A percentile compares a stretch with the other conserved stretches of the same genome.
These are phyloP conservation scores for Apostichopus californicus DNA, from an alignment of 35 echinoderm and acorn worm species.

Conservation along the genomic window DNA sequence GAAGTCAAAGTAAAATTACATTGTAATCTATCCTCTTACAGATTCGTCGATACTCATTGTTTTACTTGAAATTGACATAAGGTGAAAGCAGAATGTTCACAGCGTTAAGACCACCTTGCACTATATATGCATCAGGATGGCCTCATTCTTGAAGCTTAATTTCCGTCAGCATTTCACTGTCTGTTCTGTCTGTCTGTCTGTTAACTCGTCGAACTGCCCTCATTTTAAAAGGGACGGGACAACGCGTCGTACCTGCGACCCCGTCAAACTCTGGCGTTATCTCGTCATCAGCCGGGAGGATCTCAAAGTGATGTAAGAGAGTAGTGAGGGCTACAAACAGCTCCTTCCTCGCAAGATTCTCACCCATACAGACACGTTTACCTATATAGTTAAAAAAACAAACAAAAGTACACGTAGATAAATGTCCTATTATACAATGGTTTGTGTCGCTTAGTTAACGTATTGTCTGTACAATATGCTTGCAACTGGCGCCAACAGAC, in stretches of 20 bases:
- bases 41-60: too few species aligned
- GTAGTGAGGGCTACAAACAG: constrained; percentile 55
- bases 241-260: constrained; percentile 29
- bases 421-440: too few species aligned
- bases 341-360: constrained; percentile 64
- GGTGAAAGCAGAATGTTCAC: too few species aligned
- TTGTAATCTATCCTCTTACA: too few species aligned
- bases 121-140: too few species aligned
- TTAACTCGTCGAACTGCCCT: constrained; percentile 6
- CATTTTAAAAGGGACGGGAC: constrained; percentile 33
- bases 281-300: constrained; percentile 15
- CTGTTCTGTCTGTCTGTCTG: too few species aligned
- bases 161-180: too few species aligned
- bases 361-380: constrained; percentile 59
- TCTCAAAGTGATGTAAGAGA: constrained; percentile 54
- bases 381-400: constrained; percentile 52
- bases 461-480: not conserved
- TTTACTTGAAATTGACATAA: too few species aligned
- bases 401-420: not conserved
- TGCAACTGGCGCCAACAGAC: too few species aligned
- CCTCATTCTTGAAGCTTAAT: too few species aligned
- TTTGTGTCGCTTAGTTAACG: not conserved
- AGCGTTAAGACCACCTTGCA: too few species aligned
- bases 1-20: too few species aligned
- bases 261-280: constrained; percentile 24